Base-by-base conservation (phyloP, 2,888 invertebrate genomes). In the Eledona agricola region DNA sequence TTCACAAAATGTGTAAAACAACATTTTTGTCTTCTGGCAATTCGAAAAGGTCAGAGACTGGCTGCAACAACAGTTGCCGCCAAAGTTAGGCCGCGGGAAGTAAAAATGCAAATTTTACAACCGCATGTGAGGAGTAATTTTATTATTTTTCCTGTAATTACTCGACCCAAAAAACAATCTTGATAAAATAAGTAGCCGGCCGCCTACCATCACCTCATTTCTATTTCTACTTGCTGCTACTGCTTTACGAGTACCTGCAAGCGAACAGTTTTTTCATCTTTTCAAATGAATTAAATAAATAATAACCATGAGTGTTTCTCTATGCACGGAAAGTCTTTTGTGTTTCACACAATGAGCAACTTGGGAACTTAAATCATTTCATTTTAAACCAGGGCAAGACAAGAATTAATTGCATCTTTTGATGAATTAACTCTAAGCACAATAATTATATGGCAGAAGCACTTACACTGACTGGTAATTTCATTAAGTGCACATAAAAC, bases 91-190 rank as follows among this genome's bases (percentile, higher is more conserved):
- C 68, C 68, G 52, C 55, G 47, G 62, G 67, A 56, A 53, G 57
- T 63, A 69, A 69, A 69, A 69, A 69, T 70, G 69, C 61, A 67
- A 69, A 69, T 70, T 65, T 65, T 58, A 63, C 62, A 62, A 62
- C 59, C 60, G 58, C 63, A 61, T 60, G 58, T 57, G 59, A 57
- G 58, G 60, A 60, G 62, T 51, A 61, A 62, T 66, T 65, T 64
- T 61, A 61, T 62, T 62, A 59, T 63, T 64, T 62, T 37, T 57
- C 51, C 55, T 55, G 58, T 42, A 55, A 59, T 45, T 37, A 45
- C 40, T 28, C 43, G 35, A 32, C 16, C 32, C 19, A 7, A 45
- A 37, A 53, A 40, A 29, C 9, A 43, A 43, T 31, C 38, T 11
- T 6, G 20, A 15, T 23, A 19, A 9, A n/a, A 12, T 38, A 34